phyloP scores from a whole-genome alignment of 53 echinoderm and acorn worm genomes.

The Holothuria scabra region DNA sequence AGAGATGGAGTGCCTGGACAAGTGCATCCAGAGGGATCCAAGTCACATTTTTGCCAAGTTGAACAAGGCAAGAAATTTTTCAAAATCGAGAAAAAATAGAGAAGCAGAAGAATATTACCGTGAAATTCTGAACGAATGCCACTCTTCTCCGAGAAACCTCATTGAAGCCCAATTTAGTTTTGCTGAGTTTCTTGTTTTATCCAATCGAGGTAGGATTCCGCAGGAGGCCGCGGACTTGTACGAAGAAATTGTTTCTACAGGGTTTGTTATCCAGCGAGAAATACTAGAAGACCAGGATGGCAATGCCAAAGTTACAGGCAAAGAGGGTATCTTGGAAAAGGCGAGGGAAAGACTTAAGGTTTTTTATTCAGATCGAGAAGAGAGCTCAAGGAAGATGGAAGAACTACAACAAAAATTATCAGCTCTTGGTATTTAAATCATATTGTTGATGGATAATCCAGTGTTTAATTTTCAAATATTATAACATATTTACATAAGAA shows the following conservation, averaged over 20 bases:
- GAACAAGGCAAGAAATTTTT: not conserved
- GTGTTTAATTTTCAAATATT: too few relatives aligned
- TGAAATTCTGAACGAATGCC: not conserved
- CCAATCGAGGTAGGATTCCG: not conserved
- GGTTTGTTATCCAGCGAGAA: not conserved
- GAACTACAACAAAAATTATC: too few relatives aligned
- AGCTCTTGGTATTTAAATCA: too few relatives aligned
- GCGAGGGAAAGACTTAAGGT: too few relatives aligned
- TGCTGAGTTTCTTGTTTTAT: not conserved
- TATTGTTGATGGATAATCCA: too few relatives aligned
- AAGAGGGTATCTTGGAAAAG: too few relatives aligned
- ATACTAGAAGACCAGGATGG: not conserved
- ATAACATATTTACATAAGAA: too few relatives aligned
- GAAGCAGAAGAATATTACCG: not conserved
- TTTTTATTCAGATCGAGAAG: too few relatives aligned
- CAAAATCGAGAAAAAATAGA: not conserved
- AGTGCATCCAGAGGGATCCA: constrained; percentile 3
- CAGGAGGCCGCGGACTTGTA: not conserved
- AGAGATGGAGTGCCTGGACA: not conserved
- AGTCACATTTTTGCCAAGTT: not conserved
- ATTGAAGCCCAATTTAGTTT: not conserved
- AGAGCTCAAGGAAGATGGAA: too few relatives aligned
- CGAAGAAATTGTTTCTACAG: not conserved
- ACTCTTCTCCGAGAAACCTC: not conserved
- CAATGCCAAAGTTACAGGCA: not conserved